phyloP scores from a whole-genome alignment of 2,113 vertebrate genomes.

The Oriolus oriolus region DNA sequence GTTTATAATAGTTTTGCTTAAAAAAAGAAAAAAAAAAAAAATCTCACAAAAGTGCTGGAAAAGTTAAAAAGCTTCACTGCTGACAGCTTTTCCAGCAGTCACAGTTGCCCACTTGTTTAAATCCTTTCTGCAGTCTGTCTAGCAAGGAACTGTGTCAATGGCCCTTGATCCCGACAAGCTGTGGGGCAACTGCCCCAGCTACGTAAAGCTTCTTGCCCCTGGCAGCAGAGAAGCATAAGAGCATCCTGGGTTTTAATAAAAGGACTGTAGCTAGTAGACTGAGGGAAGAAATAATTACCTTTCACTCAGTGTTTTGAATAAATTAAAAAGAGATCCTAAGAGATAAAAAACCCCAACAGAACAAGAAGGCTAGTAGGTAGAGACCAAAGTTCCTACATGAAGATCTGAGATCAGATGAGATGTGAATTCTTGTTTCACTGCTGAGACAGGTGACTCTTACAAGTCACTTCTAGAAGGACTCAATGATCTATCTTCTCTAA shows the following conservation, averaged over 20 bases:
- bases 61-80: too few species aligned
- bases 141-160: background rate
- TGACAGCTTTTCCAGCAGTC: too few species aligned
- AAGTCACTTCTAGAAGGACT: background rate
- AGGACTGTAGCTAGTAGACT: fast-evolving
- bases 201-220: background rate
- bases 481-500: background rate
- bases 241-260: background rate
- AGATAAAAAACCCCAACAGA: background rate
- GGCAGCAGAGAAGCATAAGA: background rate
- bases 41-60: too few species aligned
- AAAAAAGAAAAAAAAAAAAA: too few species aligned
- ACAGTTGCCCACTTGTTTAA: background rate
- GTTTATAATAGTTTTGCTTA: too few species aligned
- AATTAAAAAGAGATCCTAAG: background rate
- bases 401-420: background rate
- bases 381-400: background rate
- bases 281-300: background rate
- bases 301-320: background rate
- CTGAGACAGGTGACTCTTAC: background rate
- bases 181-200: background rate
- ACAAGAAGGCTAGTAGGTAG: background rate
- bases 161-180: background rate
- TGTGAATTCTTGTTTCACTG: background rate
- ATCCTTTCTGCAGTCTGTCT: background rate